Evolutionary conservation across 1,140 invertebrate species (phyloP), one percentile per base, ranked within the genome.

Genomic region (Pantala flavescens): DNA sequence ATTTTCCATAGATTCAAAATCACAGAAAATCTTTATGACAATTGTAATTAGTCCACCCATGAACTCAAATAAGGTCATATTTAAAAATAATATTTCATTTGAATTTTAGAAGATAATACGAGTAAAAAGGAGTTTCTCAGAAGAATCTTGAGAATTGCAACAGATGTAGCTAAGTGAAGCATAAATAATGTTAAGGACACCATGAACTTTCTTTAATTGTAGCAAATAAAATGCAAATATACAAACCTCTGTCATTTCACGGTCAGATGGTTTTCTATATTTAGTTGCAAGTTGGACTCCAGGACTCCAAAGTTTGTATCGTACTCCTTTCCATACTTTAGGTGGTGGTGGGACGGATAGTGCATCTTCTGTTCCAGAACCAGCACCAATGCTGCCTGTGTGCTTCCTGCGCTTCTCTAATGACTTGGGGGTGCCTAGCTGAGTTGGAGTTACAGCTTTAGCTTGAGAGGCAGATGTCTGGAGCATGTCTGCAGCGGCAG

Each of bases 211-310:
- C 28, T 5, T 36, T 2, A 36, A 36, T 36, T 5, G 9, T 5
- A 36, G 3, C 28, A 2, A 2, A 36, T 36, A 9, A 36, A 36
- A 5, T 36, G 28, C 3, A 36, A 36, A 9, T 36, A 36, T 36
- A 55, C 49, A 75, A 82, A 88, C 87, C 81, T 94, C 93, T 71
- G 91, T 94, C 70, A 94, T 87, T 82, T 95, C 94, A 78, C 90
- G 89, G 76, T 94, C 92, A 0, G 89, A 90, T 0, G 89, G 88
- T 77, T 89, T 89, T 80, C 93, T 94, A 79, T 90, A 90, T 80
- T 90, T 91, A 3, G 84, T 86, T 0, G 85, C 81, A 19, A 91
- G 88, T 24, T 78, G 76, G 43, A 85, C 85, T 19, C 87, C 88
- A 5, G 87, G 83, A 0, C 85, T 85, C 89, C 90, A 95, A 28